phyloP scores from a whole-genome alignment of 2,113 vertebrate genomes.

The Verasper variegatus region DNA sequence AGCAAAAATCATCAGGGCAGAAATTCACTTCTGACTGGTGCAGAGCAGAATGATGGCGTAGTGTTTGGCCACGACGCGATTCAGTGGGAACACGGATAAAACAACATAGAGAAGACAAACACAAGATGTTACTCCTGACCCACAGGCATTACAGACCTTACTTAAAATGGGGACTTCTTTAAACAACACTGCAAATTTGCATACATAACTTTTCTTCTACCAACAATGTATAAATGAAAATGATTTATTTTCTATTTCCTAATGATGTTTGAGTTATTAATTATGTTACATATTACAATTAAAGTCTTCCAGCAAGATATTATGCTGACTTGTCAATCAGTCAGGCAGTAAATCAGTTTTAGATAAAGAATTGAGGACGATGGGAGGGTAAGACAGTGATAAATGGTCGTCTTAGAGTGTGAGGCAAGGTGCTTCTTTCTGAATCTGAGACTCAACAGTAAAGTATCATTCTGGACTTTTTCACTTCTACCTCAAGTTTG shows the following conservation, averaged over 20 bases:
- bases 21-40: too few species aligned
- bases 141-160: too few species aligned
- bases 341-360: constrained; percentile 33
- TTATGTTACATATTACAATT: not conserved
- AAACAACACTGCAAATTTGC: too few species aligned
- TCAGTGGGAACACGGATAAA: too few species aligned
- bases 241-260: not conserved
- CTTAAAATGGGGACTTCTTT: not conserved
- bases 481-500: not conserved
- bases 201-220: not conserved
- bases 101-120: too few species aligned
- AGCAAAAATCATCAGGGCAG: not conserved
- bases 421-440: not conserved
- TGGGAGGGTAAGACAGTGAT: constrained; percentile 5
- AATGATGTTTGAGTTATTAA: constrained; percentile 28
- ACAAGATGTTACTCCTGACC: too few species aligned
- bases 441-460: not conserved
- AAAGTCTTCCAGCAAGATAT: constrained; percentile 1
- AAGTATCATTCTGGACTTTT: not conserved
- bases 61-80: too few species aligned
- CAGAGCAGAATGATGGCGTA: too few species aligned
- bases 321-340: constrained; percentile 28
- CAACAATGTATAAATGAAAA: not conserved
- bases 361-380: constrained; percentile 12
- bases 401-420: not conserved